Evolutionary conservation across 2,113 vertebrate species (phyloP).

Genomic region (Struthidea cinerea): DNA sequence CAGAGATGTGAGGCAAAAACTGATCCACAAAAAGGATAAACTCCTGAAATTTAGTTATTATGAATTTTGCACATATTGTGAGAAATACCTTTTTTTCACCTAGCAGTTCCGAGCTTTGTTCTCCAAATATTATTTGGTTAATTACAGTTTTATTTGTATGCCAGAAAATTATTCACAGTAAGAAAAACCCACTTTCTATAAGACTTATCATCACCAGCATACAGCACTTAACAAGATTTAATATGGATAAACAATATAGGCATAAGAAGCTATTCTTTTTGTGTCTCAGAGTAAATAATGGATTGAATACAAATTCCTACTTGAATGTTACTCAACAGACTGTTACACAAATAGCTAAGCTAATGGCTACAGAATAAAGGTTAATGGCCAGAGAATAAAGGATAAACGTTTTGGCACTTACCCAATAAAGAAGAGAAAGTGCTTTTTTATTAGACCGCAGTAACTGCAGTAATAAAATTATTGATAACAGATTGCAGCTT

Average conservation of each 20-base stretch:
- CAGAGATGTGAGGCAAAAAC: not conserved
- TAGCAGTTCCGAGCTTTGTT: not conserved
- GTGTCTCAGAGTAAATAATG: conserved; percentile 36
- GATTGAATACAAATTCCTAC: conserved; percentile 48
- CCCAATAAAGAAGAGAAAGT: conserved; percentile 59
- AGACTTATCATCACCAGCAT: not conserved
- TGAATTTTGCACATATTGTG: not conserved
- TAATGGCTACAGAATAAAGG: conserved; percentile 62
- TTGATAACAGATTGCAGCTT: conserved; percentile 59
- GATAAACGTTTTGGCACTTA: conserved; percentile 57
- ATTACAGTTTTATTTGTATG: not conserved
- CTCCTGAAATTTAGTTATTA: not conserved
- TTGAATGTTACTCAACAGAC: conserved; percentile 41
- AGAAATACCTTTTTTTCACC: not conserved
- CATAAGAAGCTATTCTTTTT: conserved; percentile 1
- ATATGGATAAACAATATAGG: not conserved
- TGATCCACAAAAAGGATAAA: not conserved
- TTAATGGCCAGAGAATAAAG: conserved; percentile 62
- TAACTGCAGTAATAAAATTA: conserved; percentile 56
- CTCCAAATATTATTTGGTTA: not conserved
- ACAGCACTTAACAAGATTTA: not conserved
- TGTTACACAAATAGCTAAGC: conserved; percentile 51
- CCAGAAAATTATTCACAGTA: not conserved
- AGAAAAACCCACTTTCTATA: not conserved
- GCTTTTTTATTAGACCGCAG: conserved; percentile 51